These are phyloP conservation scores for Heliconius hewitsoni DNA, from an alignment of 1,140 invertebrate species.

Conservation along the genomic window DNA sequence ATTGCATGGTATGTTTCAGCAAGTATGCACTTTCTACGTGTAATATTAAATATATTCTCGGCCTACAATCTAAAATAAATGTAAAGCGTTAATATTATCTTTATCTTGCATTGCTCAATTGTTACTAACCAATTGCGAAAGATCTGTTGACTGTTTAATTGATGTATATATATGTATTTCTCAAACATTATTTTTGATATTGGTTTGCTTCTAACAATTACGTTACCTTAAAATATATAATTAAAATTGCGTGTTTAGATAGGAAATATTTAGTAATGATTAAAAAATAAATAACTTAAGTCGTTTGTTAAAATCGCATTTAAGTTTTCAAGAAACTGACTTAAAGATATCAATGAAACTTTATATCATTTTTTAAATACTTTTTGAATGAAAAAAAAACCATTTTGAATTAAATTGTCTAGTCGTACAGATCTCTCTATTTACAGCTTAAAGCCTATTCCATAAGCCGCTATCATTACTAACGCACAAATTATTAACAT, in stretches of 20 bases:
- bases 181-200: not conserved
- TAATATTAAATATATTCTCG: not conserved
- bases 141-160: slow-evolving; percentile 17
- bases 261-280: not conserved
- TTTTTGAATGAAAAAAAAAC: not conserved
- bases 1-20: slow-evolving; percentile 1
- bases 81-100: slow-evolving; percentile 4
- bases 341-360: not conserved
- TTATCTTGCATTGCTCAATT: slow-evolving; percentile 25
- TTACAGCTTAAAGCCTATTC: not conserved
- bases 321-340: not conserved
- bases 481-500: slow-evolving; percentile 25
- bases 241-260: not conserved
- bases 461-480: slow-evolving; percentile 17
- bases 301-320: not conserved
- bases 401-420: slow-evolving; percentile 41
- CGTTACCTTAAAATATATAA: not conserved
- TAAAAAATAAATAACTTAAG: not conserved
- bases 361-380: not conserved
- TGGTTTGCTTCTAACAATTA: not conserved
- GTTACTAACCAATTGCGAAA: slow-evolving; percentile 20
- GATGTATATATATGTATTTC: not conserved
- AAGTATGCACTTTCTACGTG: slow-evolving; percentile 12
- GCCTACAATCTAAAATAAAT: not conserved
- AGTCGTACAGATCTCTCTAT: slow-evolving; percentile 41